These are phyloP conservation scores for Ptiloglossa arizonensis DNA, from an alignment of 1,140 invertebrate genomes.

Conservation along the genomic window DNA sequence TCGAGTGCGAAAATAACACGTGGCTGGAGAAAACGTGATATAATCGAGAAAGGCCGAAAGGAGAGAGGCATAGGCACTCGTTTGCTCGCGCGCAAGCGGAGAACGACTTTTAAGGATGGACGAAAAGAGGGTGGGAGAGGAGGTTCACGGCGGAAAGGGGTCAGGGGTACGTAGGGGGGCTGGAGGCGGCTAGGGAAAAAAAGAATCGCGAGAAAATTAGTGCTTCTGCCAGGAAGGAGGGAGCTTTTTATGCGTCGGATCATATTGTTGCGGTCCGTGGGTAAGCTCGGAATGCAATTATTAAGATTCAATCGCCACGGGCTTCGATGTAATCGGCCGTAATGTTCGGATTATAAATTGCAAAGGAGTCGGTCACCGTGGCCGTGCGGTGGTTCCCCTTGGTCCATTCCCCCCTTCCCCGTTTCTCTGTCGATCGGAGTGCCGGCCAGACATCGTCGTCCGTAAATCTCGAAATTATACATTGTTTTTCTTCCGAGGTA, in stretches of 20 bases:
- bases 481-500: conserved; percentile 17
- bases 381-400: neutral
- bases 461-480: conserved; percentile 27
- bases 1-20: no score
- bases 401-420: no score
- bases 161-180: neutral
- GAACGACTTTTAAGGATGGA: no score
- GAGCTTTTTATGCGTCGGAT: conserved; percentile 2
- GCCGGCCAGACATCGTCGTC: neutral
- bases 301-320: conserved; percentile 21
- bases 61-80: no score
- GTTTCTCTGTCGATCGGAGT: accelerated
- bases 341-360: conserved; percentile 25
- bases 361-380: neutral
- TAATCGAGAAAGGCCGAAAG: no score
- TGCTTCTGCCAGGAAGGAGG: neutral
- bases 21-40: no score
- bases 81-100: no score
- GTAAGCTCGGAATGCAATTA: conserved; percentile 24
- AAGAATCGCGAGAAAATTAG: conserved; percentile 21
- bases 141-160: no score
- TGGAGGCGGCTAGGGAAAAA: neutral
- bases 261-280: conserved; percentile 21
- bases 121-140: no score
- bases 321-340: conserved; percentile 15